Base-by-base conservation (phyloP, 2,888 invertebrate species). In the Xestia rhomboidea region DNA sequence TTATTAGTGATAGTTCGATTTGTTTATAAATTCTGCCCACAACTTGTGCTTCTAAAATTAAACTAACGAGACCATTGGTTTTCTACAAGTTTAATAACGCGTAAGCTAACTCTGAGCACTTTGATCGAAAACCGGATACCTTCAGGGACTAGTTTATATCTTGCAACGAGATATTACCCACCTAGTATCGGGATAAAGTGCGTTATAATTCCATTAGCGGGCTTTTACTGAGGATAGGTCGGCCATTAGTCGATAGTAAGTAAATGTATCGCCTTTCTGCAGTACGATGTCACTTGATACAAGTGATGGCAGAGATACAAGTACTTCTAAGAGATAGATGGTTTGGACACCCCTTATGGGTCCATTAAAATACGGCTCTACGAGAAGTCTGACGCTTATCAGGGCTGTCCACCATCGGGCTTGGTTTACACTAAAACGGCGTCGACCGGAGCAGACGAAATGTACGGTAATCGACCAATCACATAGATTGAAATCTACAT, bases 151-250 rank as follows among this genome's bases (percentile, higher is more conserved):
- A 67, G 88, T 86, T 86, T 76, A 68, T 86, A 85, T 88, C 77
- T 82, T 57, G 49, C 66, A 49, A 54, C 73, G 63, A 75, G 79
- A 72, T 81, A 85, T 71, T 68, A 62, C 64, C 10, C 8, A n/a
- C 13, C 51, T 24, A 44, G 46, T 85, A 85, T 82, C 79, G 49
- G 74, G 41, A 82, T 82, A 82, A 76, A 79, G 49, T 78, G 76
- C 78, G 82, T 75, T 86, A 82, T 86, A 86, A 85, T 87, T 77
- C 79, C 70, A 86, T 88, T 86, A 77, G 67, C 54, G 34, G 70
- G 75, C 71, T 82, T 77, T 77, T 76, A 88, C 66, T 67, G 44
- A 38, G 64, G 70, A 76, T 68, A 79, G 57, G 64, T 73, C 66
- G 27, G 51, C 78, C 63, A 87, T 85, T 85, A 85, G 73, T 64